These are phyloP conservation scores for Gallinago undulata DNA, from an alignment of 2,113 vertebrate genomes.

Conservation along the genomic window DNA sequence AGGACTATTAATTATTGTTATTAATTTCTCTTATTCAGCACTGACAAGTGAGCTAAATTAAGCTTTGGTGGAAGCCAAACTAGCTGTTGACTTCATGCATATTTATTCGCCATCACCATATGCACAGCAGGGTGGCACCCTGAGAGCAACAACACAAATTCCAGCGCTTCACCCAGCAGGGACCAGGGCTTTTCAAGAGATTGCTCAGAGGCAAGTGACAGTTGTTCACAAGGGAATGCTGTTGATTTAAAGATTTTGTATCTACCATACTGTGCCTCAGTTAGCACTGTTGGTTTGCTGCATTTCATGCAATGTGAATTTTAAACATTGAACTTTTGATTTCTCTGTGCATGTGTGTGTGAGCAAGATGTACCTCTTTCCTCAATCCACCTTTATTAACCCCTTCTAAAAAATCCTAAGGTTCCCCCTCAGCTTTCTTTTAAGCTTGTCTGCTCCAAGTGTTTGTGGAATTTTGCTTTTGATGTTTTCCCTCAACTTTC, in stretches of 20 bases:
- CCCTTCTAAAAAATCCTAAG: neutral
- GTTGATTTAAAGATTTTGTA: neutral
- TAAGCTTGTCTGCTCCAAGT: neutral
- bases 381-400: neutral
- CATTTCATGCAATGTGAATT: neutral
- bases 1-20: slow-evolving; percentile 24
- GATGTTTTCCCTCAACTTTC: neutral
- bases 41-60: slow-evolving; percentile 30
- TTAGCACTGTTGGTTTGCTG: neutral
- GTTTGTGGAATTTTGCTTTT: neutral
- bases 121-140: neutral
- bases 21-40: slow-evolving; percentile 9
- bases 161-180: neutral
- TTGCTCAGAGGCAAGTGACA: neutral
- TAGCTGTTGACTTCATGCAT: neutral
- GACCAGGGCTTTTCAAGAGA: neutral
- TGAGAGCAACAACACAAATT: neutral
- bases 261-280: neutral
- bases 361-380: neutral
- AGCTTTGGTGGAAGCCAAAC: slow-evolving; percentile 13
- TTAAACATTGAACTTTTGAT: neutral
- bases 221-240: neutral
- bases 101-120: neutral
- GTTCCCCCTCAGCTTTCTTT: neutral
- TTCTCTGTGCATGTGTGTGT: neutral